Percentiles rank a stretch among this genome's conserved stretches.
Conservation (phyloP, 1,140 invertebrate species). For the Meloidogyne chitwoodi region DNA sequence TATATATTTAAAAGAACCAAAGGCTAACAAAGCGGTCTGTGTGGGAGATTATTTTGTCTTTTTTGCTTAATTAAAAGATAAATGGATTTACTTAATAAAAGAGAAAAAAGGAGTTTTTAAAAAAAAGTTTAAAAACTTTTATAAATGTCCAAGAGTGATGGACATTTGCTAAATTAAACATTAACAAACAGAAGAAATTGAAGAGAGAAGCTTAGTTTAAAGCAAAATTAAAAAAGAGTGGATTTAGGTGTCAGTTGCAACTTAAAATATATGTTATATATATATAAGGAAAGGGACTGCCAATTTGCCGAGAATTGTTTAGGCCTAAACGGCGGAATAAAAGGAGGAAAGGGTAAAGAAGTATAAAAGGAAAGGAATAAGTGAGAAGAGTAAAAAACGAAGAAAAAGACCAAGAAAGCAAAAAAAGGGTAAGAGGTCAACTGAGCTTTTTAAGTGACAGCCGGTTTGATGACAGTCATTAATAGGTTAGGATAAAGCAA, state of each 20-base stretch:
- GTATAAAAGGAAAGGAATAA: not conserved
- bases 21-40: not conserved
- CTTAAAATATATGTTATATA: not conserved
- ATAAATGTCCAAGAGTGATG: not conserved
- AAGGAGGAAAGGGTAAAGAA: not conserved
- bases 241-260: not conserved
- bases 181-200: not conserved
- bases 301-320: not conserved
- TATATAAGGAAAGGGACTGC: too few relatives aligned
- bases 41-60: not conserved
- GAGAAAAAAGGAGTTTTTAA: not conserved
- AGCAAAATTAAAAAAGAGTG: too few relatives aligned
- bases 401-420: not conserved
- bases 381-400: not conserved
- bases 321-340: not conserved
- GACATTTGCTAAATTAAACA: not conserved
- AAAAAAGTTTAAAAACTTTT: not conserved
- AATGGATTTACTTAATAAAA: not conserved
- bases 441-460: too few relatives aligned
- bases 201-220: not conserved
- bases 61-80: not conserved
- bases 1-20: not conserved
- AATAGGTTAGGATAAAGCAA: too few relatives aligned
- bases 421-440: too few relatives aligned
- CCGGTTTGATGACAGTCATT: too few relatives aligned